A percentile compares a stretch with the other conserved stretches of the same genome.
Evolutionary conservation across 2,113 vertebrate species (phyloP).

Genomic region (Atractosteus spatula): DNA sequence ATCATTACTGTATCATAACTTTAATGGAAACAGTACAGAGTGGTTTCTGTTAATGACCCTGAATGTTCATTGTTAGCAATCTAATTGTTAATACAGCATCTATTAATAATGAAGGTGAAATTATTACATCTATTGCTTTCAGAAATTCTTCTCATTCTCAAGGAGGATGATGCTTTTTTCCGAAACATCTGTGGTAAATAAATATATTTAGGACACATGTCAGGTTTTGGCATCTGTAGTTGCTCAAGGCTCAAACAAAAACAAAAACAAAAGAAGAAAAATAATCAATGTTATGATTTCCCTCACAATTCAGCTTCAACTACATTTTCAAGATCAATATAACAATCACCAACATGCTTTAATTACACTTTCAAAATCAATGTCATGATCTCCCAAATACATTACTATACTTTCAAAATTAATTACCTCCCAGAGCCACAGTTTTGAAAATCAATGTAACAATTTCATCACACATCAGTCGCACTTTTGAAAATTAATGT

Average conservation of each 20-base stretch:
- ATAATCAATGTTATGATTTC: conserved; percentile 23
- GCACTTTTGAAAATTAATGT: no score
- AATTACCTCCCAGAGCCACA: background rate
- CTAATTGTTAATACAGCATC: conserved; percentile 30
- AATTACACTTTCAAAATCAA: no score
- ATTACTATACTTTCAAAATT: conserved; percentile 35
- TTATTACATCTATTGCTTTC: conserved; percentile 68
- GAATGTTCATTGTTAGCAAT: conserved; percentile 27
- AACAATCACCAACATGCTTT: no score
- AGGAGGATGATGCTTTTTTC: conserved; percentile 72
- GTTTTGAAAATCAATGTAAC: no score
- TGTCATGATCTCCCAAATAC: no score
- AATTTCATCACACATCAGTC: no score
- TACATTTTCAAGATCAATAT: conserved; percentile 25
- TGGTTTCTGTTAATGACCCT: conserved; percentile 49
- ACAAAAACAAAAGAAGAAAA: conserved; percentile 21
- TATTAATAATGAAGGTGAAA: conserved; percentile 46
- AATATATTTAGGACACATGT: conserved; percentile 37
- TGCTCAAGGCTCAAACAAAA: conserved; percentile 24
- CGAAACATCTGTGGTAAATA: conserved; percentile 71
- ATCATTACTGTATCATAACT: no score
- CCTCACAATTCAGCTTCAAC: conserved; percentile 43
- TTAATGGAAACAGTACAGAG: conserved; percentile 8
- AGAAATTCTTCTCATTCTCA: conserved; percentile 73
- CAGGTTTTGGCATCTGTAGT: conserved; percentile 29